Conservation (phyloP, 2,888 invertebrate species). For the Eilema depressum region DNA sequence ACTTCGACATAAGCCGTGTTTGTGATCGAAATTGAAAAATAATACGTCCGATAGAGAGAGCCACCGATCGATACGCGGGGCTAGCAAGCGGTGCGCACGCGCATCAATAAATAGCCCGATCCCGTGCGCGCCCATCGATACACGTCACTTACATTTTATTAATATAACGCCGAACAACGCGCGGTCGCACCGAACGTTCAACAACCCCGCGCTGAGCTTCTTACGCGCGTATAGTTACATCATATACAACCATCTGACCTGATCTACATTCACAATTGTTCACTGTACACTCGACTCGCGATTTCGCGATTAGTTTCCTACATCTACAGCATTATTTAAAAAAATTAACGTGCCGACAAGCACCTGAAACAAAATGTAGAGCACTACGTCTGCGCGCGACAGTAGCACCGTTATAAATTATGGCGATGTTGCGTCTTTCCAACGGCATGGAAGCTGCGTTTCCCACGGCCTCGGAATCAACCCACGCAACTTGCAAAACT, state of each 20-base stretch:
- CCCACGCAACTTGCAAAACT: constrained; percentile 65
- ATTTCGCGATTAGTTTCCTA: constrained; percentile 20
- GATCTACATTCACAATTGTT: constrained; percentile 58
- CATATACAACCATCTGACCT: constrained; percentile 60
- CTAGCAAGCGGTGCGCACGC: constrained; percentile 66
- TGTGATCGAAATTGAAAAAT: constrained; percentile 45
- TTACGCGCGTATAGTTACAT: constrained; percentile 72
- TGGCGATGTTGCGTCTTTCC: constrained; percentile 56
- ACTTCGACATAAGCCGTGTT: constrained; percentile 43
- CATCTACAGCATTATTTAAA: constrained; percentile 24
- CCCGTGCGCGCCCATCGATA: constrained; percentile 76
- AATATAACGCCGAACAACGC: constrained; percentile 80
- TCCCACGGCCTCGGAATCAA: constrained; percentile 77
- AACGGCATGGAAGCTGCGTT: constrained; percentile 62
- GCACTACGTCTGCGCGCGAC: constrained; percentile 47
- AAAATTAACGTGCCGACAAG: constrained; percentile 15
- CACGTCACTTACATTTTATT: constrained; percentile 83
- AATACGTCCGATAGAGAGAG: constrained; percentile 50
- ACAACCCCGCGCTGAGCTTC: constrained; percentile 76
- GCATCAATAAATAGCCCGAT: constrained; percentile 82
- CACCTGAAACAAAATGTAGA: constrained; percentile 47
- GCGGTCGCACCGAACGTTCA: constrained; percentile 76
- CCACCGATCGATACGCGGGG: constrained; percentile 64
- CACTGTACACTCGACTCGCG: constrained; percentile 39
- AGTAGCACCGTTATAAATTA: constrained; percentile 70